phyloP scores from a whole-genome alignment of 2,113 vertebrate genomes.

The Dicentrarchus labrax region DNA sequence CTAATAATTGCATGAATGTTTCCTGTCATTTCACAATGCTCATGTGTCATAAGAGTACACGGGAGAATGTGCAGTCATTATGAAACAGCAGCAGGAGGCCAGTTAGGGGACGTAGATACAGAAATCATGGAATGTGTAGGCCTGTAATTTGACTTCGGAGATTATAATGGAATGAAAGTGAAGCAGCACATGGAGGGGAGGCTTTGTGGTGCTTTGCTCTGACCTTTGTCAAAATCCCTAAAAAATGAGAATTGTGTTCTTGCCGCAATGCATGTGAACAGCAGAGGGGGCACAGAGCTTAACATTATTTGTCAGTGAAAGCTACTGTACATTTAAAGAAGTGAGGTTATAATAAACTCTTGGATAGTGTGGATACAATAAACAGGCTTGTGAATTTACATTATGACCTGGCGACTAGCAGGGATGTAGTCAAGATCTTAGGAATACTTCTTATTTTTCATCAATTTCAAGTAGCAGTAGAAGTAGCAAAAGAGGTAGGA shows the following conservation, averaged over 20 bases:
- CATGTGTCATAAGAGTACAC: neutral
- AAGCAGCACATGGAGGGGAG: neutral
- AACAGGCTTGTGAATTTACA: neutral
- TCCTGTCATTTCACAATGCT: conserved; percentile 2
- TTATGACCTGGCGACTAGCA: too few relatives aligned
- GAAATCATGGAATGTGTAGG: neutral
- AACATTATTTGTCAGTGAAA: neutral
- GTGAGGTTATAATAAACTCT: neutral
- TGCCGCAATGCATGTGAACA: neutral
- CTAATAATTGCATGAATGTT: neutral
- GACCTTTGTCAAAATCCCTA: neutral
- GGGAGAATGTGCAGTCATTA: neutral
- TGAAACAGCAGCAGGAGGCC: neutral
- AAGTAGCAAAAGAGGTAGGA: neutral
- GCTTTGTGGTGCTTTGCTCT: conserved; percentile 1
- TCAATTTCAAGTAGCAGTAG: too few relatives aligned
- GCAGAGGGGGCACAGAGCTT: neutral
- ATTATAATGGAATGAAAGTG: conserved; percentile 22
- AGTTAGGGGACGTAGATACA: neutral
- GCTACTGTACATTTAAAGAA: neutral
- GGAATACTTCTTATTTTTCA: neutral
- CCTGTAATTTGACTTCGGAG: conserved; percentile 1
- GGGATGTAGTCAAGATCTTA: neutral
- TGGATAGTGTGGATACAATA: neutral
- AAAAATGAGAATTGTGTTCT: neutral